These are phyloP conservation scores for Cranoglanis bouderius DNA, from an alignment of 2,113 vertebrate genomes.

Conservation along the genomic window DNA sequence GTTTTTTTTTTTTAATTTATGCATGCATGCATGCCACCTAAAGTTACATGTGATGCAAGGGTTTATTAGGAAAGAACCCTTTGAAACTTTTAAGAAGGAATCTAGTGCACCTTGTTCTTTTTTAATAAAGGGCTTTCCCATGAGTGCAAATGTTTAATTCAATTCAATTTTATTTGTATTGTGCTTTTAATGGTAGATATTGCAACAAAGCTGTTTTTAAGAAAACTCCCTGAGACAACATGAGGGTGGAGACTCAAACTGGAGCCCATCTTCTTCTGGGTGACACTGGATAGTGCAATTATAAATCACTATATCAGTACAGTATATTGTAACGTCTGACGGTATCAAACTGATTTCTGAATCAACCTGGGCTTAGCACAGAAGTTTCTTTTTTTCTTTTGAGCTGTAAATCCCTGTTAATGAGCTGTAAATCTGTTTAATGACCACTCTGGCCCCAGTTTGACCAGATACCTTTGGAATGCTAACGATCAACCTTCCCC, in stretches of 20 bases:
- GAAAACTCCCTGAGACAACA: neutral
- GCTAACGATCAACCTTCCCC: no score
- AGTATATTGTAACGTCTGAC: no score
- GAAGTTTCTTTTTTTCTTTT: no score
- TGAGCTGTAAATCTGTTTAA: no score
- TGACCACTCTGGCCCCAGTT: no score
- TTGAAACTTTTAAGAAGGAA: neutral
- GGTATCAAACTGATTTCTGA: no score
- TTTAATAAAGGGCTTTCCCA: neutral
- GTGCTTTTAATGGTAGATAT: neutral
- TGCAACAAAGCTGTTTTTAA: neutral
- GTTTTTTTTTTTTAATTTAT: neutral
- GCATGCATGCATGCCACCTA: neutral
- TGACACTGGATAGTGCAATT: neutral
- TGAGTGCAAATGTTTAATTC: neutral
- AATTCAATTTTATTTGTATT: neutral
- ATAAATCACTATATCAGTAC: neutral
- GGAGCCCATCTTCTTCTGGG: neutral
- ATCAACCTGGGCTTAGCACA: no score
- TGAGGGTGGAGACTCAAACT: neutral
- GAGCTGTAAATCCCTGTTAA: no score
- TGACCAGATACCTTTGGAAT: no score
- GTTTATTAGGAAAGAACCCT: neutral
- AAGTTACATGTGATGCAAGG: neutral
- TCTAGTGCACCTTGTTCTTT: neutral